phyloP scores from a whole-genome alignment of 2,797 vertebrate species.

The Anguilla marmorata region DNA sequence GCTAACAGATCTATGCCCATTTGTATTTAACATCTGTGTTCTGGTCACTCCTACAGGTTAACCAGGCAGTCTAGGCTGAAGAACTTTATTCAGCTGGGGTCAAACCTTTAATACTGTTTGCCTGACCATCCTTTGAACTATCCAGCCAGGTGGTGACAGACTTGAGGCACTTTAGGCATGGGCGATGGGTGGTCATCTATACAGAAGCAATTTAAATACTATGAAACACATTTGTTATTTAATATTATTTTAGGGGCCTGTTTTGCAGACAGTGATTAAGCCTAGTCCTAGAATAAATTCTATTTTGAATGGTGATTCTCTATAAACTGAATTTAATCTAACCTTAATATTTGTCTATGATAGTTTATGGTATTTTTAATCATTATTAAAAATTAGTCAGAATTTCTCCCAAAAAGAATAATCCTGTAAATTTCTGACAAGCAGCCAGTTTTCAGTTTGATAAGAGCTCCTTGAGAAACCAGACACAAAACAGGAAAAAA shows the following conservation, averaged over 20 bases:
- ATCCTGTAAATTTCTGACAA: background rate
- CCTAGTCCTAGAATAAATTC: no score
- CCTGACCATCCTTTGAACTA: background rate
- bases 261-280: no score
- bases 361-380: background rate
- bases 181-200: no score
- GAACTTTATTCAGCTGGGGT: background rate
- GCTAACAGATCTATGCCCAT: background rate
- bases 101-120: background rate
- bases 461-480: background rate
- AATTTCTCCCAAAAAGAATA: background rate
- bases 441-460: background rate
- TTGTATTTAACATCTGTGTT: background rate
- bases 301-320: no score
- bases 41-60: background rate
- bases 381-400: background rate
- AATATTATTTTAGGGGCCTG: no score
- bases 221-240: no score
- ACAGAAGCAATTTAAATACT: no score
- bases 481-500: background rate
- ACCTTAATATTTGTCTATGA: no score
- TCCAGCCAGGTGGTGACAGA: background rate
- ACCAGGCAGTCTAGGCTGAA: background rate
- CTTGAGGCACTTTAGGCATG: background rate
- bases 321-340: no score